A percentile compares a stretch with the other conserved stretches of the same genome.
Conservation (phyloP, 23 tunicate species). For the Halocynthia roretzi region DNA sequence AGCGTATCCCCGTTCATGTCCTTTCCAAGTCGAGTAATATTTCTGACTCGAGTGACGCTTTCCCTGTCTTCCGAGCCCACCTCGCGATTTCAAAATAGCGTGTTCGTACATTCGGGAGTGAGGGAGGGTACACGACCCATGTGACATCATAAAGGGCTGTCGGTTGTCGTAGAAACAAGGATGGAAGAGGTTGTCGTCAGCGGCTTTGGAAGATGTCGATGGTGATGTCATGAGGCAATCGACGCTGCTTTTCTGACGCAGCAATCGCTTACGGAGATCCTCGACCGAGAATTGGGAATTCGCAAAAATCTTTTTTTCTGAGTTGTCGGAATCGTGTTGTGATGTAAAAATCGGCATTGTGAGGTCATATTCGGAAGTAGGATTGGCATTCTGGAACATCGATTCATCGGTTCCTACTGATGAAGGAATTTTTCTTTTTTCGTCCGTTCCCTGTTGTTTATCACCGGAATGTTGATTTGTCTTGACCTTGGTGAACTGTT, state of each 20-base stretch:
- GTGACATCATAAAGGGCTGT: neutral
- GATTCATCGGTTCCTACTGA: no score
- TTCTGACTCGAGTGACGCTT: no score
- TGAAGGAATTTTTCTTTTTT: no score
- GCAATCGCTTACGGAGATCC: neutral
- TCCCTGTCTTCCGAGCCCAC: no score
- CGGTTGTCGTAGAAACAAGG: neutral
- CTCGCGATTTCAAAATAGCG: no score
- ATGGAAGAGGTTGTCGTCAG: neutral
- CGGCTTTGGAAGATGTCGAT: neutral
- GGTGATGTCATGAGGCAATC: constrained; percentile 2
- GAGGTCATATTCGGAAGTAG: no score
- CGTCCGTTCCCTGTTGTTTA: no score
- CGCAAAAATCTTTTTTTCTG: neutral
- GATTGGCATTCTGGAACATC: no score
- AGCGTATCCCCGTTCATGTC: no score
- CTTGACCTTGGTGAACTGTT: no score
- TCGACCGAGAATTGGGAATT: neutral
- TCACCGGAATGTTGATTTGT: no score
- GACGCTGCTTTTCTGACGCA: neutral
- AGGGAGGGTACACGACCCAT: neutral
- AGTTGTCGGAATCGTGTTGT: neutral
- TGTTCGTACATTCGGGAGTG: neutral
- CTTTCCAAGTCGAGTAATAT: no score
- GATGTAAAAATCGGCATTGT: neutral